Conservation (phyloP, 2,797 vertebrate species). For the Sebastes aleutianus region DNA sequence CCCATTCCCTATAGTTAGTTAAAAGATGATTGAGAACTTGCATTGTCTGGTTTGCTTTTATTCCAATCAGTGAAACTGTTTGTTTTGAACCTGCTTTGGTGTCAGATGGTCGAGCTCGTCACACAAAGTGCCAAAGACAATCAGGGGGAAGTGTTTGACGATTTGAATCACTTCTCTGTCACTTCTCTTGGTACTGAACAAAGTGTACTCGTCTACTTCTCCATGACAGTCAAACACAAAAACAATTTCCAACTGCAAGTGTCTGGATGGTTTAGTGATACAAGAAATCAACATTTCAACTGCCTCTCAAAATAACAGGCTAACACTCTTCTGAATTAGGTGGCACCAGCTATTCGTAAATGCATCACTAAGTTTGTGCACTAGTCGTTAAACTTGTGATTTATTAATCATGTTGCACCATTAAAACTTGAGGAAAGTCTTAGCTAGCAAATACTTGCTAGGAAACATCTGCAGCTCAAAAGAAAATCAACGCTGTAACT, state of each 20-base stretch:
- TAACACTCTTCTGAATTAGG: neutral
- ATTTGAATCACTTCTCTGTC: neutral
- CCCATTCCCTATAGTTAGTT: neutral
- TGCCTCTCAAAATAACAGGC: neutral
- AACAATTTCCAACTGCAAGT: neutral
- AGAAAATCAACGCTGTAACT: neutral
- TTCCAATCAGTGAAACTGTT: neutral
- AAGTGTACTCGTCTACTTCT: neutral
- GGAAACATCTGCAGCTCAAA: neutral
- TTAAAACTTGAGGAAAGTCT: neutral
- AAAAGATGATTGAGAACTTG: neutral
- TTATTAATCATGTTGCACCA: neutral
- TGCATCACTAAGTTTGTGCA: neutral
- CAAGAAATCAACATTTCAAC: neutral
- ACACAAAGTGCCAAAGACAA: neutral
- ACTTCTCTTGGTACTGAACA: neutral
- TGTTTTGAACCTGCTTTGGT: slow-evolving; percentile 1
- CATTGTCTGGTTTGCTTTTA: neutral
- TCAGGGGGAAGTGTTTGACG: neutral
- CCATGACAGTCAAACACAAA: neutral
- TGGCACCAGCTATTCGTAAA: slow-evolving; percentile 22
- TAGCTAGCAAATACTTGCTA: neutral
- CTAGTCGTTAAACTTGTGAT: neutral
- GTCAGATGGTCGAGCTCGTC: neutral
- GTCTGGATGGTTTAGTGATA: neutral